Conservation (phyloP, 2,113 vertebrate species). For the Dinomys branickii region DNA sequence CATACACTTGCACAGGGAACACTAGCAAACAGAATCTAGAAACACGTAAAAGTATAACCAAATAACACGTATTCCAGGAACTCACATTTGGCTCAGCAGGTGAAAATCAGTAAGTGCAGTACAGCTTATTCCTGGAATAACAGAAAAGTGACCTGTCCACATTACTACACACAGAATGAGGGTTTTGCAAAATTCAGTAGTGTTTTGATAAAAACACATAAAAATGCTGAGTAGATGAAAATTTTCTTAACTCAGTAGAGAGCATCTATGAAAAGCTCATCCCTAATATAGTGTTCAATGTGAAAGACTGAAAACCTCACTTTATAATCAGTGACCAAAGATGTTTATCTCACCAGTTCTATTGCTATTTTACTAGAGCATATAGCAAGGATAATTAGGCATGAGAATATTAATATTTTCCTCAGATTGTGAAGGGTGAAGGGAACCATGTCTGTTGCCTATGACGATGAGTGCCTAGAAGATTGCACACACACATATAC, state of each 20-base stretch:
- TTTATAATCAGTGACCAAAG: background rate
- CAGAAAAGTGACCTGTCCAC: background rate
- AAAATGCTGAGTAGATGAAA: background rate
- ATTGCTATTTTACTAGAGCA: background rate
- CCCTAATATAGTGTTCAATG: no score
- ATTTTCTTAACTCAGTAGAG: background rate
- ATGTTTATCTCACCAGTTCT: background rate
- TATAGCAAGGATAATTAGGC: background rate
- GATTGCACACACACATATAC: background rate
- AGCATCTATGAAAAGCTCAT: background rate
- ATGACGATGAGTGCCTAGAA: background rate
- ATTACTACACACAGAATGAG: background rate
- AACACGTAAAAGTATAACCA: background rate
- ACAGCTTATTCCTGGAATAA: background rate
- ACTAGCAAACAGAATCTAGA: background rate
- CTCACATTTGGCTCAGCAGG: background rate
- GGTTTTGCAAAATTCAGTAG: background rate
- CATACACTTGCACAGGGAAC: background rate
- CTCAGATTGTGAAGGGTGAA: background rate
- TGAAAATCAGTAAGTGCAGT: background rate
- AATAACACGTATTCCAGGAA: background rate
- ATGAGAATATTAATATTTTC: no score
- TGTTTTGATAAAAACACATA: background rate
- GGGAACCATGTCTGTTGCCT: background rate
- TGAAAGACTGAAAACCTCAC: background rate